These are phyloP conservation scores for Siderastrea radians DNA, from an alignment of 92 coral and sea anemone species.

Conservation along the genomic window DNA sequence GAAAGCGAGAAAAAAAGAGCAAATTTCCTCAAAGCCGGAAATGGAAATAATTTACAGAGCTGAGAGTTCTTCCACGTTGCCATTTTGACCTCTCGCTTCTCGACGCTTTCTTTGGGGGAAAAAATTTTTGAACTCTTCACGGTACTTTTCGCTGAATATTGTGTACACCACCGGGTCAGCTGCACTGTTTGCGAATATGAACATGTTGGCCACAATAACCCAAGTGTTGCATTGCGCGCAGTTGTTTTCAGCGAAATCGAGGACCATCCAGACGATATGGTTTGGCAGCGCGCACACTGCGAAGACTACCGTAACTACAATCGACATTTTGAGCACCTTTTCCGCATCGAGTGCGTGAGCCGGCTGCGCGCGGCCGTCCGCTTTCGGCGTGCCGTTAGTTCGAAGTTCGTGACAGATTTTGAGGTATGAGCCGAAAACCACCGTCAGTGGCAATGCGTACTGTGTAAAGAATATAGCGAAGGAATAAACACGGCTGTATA, in stretches of 20 bases:
- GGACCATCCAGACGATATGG: slow-evolving; percentile 76
- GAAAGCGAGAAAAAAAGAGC: neutral
- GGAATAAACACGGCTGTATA: slow-evolving; percentile 66
- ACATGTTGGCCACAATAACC: slow-evolving; percentile 76
- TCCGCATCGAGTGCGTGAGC: slow-evolving; percentile 73
- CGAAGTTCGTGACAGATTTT: slow-evolving; percentile 71
- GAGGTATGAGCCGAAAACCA: slow-evolving; percentile 81
- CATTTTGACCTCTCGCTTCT: neutral
- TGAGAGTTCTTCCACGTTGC: no score
- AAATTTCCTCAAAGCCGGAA: neutral
- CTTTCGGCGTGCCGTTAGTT: slow-evolving; percentile 43
- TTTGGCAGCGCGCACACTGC: slow-evolving; percentile 85
- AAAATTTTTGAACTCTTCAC: slow-evolving; percentile 68
- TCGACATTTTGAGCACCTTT: slow-evolving; percentile 81
- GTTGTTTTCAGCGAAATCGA: slow-evolving; percentile 67
- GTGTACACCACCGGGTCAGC: slow-evolving; percentile 84
- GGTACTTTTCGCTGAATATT: slow-evolving; percentile 79
- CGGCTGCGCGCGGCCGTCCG: slow-evolving; percentile 15
- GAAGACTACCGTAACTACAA: slow-evolving; percentile 76
- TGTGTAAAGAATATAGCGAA: slow-evolving; percentile 73
- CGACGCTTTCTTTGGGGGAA: slow-evolving; percentile 13
- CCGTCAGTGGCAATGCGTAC: slow-evolving; percentile 66
- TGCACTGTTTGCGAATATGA: slow-evolving; percentile 83
- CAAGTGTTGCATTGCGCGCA: slow-evolving; percentile 66
- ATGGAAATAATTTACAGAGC: neutral